Evolutionary conservation across 2,113 vertebrate species (phyloP), one percentile per base, ranked within the genome.

Genomic region (Coptodon bakossiorum): DNA sequence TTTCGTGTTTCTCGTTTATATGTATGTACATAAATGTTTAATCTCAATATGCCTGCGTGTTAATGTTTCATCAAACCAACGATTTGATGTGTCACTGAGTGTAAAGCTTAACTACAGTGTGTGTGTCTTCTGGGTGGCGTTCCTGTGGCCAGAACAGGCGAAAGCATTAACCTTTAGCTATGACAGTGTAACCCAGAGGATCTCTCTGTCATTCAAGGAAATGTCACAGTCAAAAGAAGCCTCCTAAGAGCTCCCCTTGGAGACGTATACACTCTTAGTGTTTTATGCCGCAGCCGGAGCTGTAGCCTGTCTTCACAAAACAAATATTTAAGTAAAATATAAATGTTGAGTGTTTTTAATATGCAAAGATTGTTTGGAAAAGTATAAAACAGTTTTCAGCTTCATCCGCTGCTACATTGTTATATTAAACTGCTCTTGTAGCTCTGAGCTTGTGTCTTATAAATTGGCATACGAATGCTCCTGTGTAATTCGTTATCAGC

Each of bases 101-200:
- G 50, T 82, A 43, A 82, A 80, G 19, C 88, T 24, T 84, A 54
- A 86, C 52, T 45, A 61, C 57, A 80, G 31, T 59, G 53, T 82
- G 19, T 12, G 68, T 50, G 88, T 85, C 40, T 50, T 84, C 14
- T 66, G 14, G 80, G 36, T 73, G 68, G 31, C n/a, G 22, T 63
- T 81, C 63, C 24, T 48, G 16, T 48, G 78, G 27, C 71, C 27
- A 48, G 68, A 79, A 24, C 2, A 27, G 61, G 40, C 36, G 34
- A 81, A 81, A 63, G 48, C 80, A n/a, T n/a, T 71, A 59, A 88
- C 89, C 85, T 89, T 78, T 73, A 38, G 7, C n/a, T 68, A 86
- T 27, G 88, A 86, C 80, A 82, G 48, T 81, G 48, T 52, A 27
- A 82, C 53, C 71, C 36, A 50, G 11, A 24, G 57, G 83, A 82